Evolutionary conservation across 2,797 vertebrate genomes (phyloP).

Genomic region (Pseudotriccus pelzelni): DNA sequence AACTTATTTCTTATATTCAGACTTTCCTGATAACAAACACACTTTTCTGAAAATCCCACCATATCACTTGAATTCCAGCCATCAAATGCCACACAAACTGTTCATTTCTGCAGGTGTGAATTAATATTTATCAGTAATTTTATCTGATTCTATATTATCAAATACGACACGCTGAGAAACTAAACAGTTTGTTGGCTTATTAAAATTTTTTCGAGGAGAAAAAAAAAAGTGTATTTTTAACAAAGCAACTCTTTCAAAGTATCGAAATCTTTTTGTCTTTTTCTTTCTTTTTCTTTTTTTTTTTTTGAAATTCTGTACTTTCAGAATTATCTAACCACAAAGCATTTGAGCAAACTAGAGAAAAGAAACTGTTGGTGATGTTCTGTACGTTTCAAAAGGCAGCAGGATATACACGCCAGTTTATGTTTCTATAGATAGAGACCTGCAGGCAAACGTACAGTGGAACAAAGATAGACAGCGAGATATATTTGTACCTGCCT

Average conservation of each 20-base stretch:
- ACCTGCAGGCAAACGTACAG: conserved; percentile 69
- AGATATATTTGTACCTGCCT: conserved; percentile 69
- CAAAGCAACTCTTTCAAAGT: conserved; percentile 1
- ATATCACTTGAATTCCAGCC: background rate
- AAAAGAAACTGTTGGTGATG: conserved; percentile 76
- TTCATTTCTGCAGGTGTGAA: background rate
- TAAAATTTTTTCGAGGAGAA: background rate
- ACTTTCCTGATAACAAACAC: background rate
- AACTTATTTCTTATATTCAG: background rate
- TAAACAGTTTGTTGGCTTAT: background rate
- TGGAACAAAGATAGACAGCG: conserved; percentile 76
- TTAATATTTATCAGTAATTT: background rate
- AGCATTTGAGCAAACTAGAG: conserved; percentile 70
- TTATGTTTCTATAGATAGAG: conserved; percentile 74
- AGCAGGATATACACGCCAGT: conserved; percentile 65
- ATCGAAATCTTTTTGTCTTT: background rate
- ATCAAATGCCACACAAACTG: background rate
- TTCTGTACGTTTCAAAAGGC: conserved; percentile 71
- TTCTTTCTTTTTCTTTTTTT: background rate
- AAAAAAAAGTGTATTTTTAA: background rate
- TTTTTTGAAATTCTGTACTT: conserved; percentile 14
- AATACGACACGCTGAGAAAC: background rate
- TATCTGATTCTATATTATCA: background rate
- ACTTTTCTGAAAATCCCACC: background rate
- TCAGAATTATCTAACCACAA: conserved; percentile 66